Evolutionary conservation across 2,113 vertebrate species (phyloP).

Genomic region (Fregetta grallaria): DNA sequence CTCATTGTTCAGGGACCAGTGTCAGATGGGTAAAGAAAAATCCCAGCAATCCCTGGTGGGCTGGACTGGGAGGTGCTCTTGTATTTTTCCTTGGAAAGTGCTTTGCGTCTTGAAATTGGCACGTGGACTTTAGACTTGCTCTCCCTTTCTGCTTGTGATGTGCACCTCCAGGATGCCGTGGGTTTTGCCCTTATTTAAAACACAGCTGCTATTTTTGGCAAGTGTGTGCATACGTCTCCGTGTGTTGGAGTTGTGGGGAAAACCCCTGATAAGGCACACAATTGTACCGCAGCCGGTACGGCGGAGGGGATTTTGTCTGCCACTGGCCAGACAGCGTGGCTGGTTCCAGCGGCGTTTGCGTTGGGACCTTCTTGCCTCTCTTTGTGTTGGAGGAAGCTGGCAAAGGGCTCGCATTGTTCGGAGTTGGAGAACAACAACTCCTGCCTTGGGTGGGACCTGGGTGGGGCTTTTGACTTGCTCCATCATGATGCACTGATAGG

Average conservation of each 20-base stretch:
- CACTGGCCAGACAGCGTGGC: not conserved
- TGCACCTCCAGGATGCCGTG: not conserved
- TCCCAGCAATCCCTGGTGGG: not conserved
- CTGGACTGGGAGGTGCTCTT: not conserved
- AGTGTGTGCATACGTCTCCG: accelerated
- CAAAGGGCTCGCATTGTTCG: not conserved
- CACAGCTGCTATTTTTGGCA: not conserved
- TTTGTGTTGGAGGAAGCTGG: slow-evolving; percentile 32
- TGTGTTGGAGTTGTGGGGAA: not conserved
- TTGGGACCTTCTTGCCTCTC: not conserved
- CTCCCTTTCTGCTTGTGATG: not conserved
- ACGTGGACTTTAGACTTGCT: not conserved
- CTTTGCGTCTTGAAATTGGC: accelerated
- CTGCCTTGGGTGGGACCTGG: not conserved
- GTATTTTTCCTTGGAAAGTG: not conserved
- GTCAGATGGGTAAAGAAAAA: not conserved
- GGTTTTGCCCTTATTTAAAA: not conserved
- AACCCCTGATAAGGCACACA: not conserved
- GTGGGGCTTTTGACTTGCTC: not conserved
- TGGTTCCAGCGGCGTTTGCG: not conserved
- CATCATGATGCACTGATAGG: not conserved
- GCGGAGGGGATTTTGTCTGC: not conserved
- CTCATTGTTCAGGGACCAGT: not conserved
- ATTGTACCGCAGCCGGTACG: accelerated
- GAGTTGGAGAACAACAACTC: not conserved